A percentile compares a stretch with the other conserved stretches of the same genome.
These are phyloP conservation scores for Colistium nudipinnis DNA, from an alignment of 2,113 vertebrate species.

Conservation along the genomic window DNA sequence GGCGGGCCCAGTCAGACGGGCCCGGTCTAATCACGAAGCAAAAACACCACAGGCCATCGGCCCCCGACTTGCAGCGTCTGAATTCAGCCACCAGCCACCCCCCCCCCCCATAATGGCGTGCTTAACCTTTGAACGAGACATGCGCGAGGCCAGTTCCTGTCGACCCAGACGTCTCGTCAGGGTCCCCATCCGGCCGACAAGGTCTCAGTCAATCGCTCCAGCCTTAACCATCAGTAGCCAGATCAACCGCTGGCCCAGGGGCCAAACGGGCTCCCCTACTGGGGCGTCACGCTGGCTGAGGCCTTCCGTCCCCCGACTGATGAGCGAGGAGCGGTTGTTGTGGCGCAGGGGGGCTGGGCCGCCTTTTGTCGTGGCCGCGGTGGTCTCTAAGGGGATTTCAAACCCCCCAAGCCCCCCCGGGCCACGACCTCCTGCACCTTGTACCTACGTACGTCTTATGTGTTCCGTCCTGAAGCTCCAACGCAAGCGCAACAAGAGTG, in stretches of 20 bases:
- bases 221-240: slow-evolving; percentile 54
- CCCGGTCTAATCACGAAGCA: slow-evolving; percentile 59
- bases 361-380: slow-evolving; percentile 23
- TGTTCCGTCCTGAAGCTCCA: no score
- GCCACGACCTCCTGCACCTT: neutral
- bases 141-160: slow-evolving; percentile 51
- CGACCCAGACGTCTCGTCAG: slow-evolving; percentile 59
- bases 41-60: slow-evolving; percentile 64
- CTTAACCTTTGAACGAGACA: slow-evolving; percentile 73
- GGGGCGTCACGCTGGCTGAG: slow-evolving; percentile 43
- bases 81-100: slow-evolving; percentile 38
- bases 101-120: slow-evolving; percentile 58
- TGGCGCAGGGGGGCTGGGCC: neutral
- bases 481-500: no score
- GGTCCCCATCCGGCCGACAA: slow-evolving; percentile 36
- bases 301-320: slow-evolving; percentile 44
- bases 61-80: slow-evolving; percentile 12
- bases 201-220: slow-evolving; percentile 38
- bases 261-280: slow-evolving; percentile 54
- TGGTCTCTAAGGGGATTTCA: slow-evolving; percentile 25
- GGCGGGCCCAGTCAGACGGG: slow-evolving; percentile 45
- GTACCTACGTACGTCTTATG: neutral
- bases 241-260: slow-evolving; percentile 65
- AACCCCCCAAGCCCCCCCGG: neutral
- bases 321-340: slow-evolving; percentile 7